These are phyloP conservation scores for Agrochola lota DNA, from an alignment of 2,888 invertebrate species.

Conservation along the genomic window DNA sequence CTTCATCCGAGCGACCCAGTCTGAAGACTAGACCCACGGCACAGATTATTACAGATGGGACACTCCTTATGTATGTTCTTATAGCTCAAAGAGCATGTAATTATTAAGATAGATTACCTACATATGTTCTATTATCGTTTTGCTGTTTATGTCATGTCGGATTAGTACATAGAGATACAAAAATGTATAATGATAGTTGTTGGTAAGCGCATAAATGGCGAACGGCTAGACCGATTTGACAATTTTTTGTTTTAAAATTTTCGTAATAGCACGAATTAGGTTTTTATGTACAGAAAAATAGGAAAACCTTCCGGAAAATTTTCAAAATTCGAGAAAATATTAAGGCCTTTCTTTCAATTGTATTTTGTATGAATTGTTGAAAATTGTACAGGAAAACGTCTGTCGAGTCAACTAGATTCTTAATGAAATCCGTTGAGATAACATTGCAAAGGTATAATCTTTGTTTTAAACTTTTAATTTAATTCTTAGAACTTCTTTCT, in stretches of 20 bases:
- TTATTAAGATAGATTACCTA: conserved; percentile 11
- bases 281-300: not conserved
- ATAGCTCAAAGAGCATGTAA: conserved; percentile 12
- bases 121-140: not conserved
- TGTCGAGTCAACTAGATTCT: not conserved
- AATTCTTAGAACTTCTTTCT: too few relatives aligned
- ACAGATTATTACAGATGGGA: too few relatives aligned
- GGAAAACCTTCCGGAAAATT: too few relatives aligned
- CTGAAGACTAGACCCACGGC: not conserved
- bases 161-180: not conserved
- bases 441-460: not conserved
- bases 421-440: not conserved
- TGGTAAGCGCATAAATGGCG: not conserved
- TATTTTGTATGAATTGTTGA: not conserved
- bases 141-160: not conserved
- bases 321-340: not conserved
- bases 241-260: not conserved
- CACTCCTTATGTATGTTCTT: not conserved
- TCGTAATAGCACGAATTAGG: not conserved
- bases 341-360: not conserved
- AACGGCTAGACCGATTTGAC: not conserved
- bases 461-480: not conserved
- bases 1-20: conserved; percentile 13
- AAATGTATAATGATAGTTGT: not conserved
- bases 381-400: not conserved